These are phyloP conservation scores for Avahi laniger DNA, from an alignment of 2,797 vertebrate genomes.

Conservation along the genomic window DNA sequence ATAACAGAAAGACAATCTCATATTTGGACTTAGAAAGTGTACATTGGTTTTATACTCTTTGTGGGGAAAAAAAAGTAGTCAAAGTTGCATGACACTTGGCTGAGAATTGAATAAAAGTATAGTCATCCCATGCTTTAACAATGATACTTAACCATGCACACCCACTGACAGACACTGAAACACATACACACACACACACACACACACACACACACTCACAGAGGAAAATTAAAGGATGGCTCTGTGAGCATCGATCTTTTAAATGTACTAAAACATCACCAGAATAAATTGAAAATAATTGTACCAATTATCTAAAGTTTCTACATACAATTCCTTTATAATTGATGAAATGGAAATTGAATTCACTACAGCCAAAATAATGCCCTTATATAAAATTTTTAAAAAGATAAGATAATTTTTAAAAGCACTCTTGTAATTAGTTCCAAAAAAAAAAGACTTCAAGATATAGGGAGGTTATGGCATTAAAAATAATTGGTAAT, in stretches of 20 bases:
- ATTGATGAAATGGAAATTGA: not conserved
- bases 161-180: not conserved
- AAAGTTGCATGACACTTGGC: not conserved
- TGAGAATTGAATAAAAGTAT: not conserved
- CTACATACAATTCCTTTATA: not conserved
- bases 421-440: not conserved
- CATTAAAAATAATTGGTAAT: not conserved
- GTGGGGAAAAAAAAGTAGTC: not conserved
- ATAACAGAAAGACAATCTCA: not conserved
- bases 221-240: not conserved
- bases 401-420: not conserved
- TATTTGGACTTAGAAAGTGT: not conserved
- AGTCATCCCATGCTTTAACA: not conserved
- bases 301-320: not conserved
- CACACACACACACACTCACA: not conserved
- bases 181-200: not conserved
- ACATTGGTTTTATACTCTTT: not conserved
- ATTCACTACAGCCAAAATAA: not conserved
- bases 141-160: too few species aligned
- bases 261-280: not conserved
- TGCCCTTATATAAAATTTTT: not conserved
- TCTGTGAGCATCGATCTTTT: not conserved
- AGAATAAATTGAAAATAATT: slow-evolving; percentile 10
- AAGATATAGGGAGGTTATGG: not conserved
- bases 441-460: not conserved